Evolutionary conservation across 1,140 invertebrate genomes (phyloP).

Genomic region (Microplitis mediator): DNA sequence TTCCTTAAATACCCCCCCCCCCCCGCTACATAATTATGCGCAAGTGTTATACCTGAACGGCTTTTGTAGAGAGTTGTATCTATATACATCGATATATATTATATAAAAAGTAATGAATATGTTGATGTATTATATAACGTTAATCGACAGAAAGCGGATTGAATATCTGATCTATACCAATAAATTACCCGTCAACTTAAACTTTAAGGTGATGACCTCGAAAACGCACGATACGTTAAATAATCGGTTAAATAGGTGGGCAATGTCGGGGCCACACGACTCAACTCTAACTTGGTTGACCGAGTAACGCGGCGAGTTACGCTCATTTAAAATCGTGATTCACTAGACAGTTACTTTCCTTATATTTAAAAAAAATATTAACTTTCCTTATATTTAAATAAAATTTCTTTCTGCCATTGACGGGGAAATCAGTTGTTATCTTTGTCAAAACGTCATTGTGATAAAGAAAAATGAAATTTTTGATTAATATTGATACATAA

Average conservation of each 20-base stretch:
- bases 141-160: constrained; percentile 6
- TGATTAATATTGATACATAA: too few relatives aligned
- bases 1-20: too few relatives aligned
- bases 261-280: constrained; percentile 7
- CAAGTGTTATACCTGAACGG: neutral
- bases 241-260: constrained; percentile 3
- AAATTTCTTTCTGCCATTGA: too few relatives aligned
- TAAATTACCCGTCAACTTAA: neutral
- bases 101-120: neutral
- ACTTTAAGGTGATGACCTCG: constrained; percentile 18
- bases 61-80: too few relatives aligned
- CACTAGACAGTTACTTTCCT: too few relatives aligned
- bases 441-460: too few relatives aligned
- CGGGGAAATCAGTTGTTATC: too few relatives aligned
- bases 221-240: neutral
- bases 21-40: neutral
- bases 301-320: constrained; percentile 4
- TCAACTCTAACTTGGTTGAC: constrained; percentile 4
- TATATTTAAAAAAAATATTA: too few relatives aligned
- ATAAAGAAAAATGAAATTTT: too few relatives aligned
- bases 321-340: too few relatives aligned
- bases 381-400: too few relatives aligned
- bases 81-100: too few relatives aligned
- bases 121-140: constrained; percentile 13
- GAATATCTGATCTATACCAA: constrained; percentile 6